Evolutionary conservation across 2,888 invertebrate genomes (phyloP).

Genomic region (Keiferia lycopersicella): DNA sequence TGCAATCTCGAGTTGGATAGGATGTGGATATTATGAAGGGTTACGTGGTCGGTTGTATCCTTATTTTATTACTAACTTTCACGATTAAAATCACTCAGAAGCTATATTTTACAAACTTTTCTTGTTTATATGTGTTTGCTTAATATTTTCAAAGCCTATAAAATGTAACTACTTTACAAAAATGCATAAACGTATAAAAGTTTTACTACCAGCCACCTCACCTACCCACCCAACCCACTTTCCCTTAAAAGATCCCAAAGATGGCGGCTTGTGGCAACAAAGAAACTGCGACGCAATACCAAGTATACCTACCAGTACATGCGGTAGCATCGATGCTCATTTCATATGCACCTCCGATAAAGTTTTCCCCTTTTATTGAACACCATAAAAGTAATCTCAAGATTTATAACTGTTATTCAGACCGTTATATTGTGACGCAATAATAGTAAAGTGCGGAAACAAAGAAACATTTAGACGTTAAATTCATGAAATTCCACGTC

Average conservation of each 20-base stretch:
- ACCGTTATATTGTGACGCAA: slow-evolving; percentile 3
- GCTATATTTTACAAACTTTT: too few relatives aligned
- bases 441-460: slow-evolving; percentile 4
- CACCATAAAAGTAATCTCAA: slow-evolving; percentile 36
- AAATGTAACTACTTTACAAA: not conserved
- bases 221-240: not conserved
- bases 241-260: slow-evolving; percentile 1
- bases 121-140: too few relatives aligned
- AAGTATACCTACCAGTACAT: slow-evolving; percentile 8
- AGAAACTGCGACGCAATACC: slow-evolving; percentile 29
- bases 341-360: slow-evolving; percentile 19
- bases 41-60: not conserved
- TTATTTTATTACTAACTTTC: not conserved
- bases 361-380: slow-evolving; percentile 30
- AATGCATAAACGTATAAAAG: not conserved
- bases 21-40: slow-evolving; percentile 8
- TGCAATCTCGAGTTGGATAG: not conserved
- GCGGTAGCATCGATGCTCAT: slow-evolving; percentile 17
- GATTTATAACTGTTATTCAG: slow-evolving; percentile 38
- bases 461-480: not conserved
- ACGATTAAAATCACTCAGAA: not conserved
- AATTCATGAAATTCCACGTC: slow-evolving; percentile 7
- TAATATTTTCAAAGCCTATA: not conserved
- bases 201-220: not conserved
- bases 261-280: slow-evolving; percentile 22